Conservation (phyloP, 2,888 invertebrate genomes). For the Cyrtodaria siliqua region DNA sequence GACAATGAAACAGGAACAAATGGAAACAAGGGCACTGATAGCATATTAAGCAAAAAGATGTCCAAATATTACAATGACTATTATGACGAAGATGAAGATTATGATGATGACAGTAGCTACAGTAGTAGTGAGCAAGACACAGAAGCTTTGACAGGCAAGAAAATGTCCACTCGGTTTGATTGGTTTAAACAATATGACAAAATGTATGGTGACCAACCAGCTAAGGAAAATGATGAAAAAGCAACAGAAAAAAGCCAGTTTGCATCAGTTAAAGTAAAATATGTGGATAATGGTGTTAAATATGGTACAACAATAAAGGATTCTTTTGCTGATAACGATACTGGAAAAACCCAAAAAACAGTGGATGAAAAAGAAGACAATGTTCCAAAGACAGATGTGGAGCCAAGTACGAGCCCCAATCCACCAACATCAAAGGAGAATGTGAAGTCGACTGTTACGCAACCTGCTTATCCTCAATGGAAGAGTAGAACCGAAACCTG, state of each 20-base stretch:
- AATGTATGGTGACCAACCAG: slow-evolving; percentile 50
- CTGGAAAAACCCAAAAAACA: slow-evolving; percentile 16
- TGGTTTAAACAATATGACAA: slow-evolving; percentile 54
- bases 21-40: slow-evolving; percentile 4
- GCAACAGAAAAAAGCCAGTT: slow-evolving; percentile 8
- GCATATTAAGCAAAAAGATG: slow-evolving; percentile 45
- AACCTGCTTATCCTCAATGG: slow-evolving; percentile 57
- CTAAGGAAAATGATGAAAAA: slow-evolving; percentile 13
- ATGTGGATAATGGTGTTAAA: slow-evolving; percentile 3
- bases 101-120: slow-evolving; percentile 60
- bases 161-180: slow-evolving; percentile 47
- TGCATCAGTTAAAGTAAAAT: not conserved
- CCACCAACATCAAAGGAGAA: slow-evolving; percentile 68
- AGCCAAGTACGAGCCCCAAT: slow-evolving; percentile 75
- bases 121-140: slow-evolving; percentile 54
- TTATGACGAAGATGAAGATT: slow-evolving; percentile 59
- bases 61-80: slow-evolving; percentile 49
- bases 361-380: slow-evolving; percentile 21
- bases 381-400: slow-evolving; percentile 50
- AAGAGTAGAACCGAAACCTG: slow-evolving; percentile 53
- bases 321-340: slow-evolving; percentile 1
- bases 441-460: slow-evolving; percentile 62
- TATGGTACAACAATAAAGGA: slow-evolving; percentile 1
- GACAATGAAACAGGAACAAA: not conserved
- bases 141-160: slow-evolving; percentile 20